phyloP scores from a whole-genome alignment of 2,888 invertebrate genomes.

The Nemotelus nigrinus region DNA sequence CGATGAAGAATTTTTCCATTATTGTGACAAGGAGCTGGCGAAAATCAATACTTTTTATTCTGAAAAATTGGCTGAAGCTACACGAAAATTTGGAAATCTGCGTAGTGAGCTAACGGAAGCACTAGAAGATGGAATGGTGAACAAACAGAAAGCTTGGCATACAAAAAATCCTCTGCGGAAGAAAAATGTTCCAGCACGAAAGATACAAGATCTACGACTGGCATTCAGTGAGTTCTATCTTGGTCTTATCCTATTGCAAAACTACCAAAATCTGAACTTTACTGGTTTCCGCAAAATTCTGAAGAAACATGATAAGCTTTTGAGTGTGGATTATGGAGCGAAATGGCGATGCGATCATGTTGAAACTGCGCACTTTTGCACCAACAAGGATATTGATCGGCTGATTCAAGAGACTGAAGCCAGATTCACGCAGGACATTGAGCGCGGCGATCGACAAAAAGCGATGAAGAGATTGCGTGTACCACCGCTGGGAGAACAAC shows the following conservation, averaged over 20 bases:
- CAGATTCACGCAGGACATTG: conserved; percentile 74
- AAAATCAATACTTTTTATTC: conserved; percentile 91
- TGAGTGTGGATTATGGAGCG: conserved; percentile 75
- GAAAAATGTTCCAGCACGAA: conserved; percentile 70
- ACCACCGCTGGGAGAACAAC: conserved; percentile 85
- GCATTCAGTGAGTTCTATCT: conserved; percentile 92
- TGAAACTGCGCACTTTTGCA: conserved; percentile 84
- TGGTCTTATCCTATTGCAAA: conserved; percentile 84
- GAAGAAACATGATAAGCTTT: conserved; percentile 88
- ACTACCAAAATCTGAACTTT: conserved; percentile 88
- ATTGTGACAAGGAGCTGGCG: conserved; percentile 84
- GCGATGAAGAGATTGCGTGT: conserved; percentile 89
- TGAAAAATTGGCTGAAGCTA: conserved; percentile 90
- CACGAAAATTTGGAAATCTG: conserved; percentile 79
- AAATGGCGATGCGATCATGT: conserved; percentile 83
- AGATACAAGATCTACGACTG: conserved; percentile 83
- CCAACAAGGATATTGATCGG: conserved; percentile 85
- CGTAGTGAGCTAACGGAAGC: conserved; percentile 75
- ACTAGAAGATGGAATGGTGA: conserved; percentile 63
- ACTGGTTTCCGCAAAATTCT: conserved; percentile 91
- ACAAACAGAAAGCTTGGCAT: conserved; percentile 62
- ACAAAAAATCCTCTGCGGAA: conserved; percentile 63
- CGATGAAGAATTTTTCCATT: conserved; percentile 86
- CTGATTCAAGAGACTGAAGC: conserved; percentile 83
- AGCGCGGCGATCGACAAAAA: conserved; percentile 82